Evolutionary conservation across 2,113 vertebrate species (phyloP), one percentile per base, ranked within the genome.

Genomic region (Rhinolophus sinicus): DNA sequence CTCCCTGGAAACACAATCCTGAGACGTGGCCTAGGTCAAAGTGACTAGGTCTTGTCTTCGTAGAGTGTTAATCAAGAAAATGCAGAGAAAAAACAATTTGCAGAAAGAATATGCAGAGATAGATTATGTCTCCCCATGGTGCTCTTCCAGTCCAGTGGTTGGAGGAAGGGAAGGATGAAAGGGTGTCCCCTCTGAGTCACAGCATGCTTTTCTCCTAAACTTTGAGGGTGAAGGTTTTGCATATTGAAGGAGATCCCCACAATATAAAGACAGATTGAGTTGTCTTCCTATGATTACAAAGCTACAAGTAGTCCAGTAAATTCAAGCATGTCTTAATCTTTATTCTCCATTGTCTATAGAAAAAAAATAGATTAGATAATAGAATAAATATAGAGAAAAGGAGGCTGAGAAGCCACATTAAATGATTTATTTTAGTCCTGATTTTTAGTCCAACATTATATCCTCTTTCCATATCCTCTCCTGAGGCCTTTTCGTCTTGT

Each of bases 121-220:
- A 0, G 47, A 56, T 33, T 19, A 18, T 10, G 5, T 19, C 38
- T 69, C 11, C 50, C 10, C 12, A 4, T 1, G 33, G 1, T 0
- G 0, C 12, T 9, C 33, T 24, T 76, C 38, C 26, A 2, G 10
- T 14, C 4, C 26, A 1, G 1, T 21, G 4, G 7, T 0, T 28
- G 1, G 10, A 75, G 22, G 18, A 22, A 64, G 6, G 19, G 15
- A 52, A 22, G 14, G 3, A 19, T 65, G 12, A 35, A 2, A 54
- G 5, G 1, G 0, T 15, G 1, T 14, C 30, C 12, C 14, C 28
- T 75, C 2, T 18, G 12, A 54, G 16, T 19, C 21, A 8, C 1
- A 54, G 21, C 35, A 65, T 40, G 6, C 3, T 76, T 56, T 92
- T 35, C 26, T 81, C 30, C 35, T 38, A 8, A 6, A 60, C 44